These are phyloP conservation scores for Nebria salina DNA, from an alignment of 2,888 invertebrate genomes.

Conservation along the genomic window DNA sequence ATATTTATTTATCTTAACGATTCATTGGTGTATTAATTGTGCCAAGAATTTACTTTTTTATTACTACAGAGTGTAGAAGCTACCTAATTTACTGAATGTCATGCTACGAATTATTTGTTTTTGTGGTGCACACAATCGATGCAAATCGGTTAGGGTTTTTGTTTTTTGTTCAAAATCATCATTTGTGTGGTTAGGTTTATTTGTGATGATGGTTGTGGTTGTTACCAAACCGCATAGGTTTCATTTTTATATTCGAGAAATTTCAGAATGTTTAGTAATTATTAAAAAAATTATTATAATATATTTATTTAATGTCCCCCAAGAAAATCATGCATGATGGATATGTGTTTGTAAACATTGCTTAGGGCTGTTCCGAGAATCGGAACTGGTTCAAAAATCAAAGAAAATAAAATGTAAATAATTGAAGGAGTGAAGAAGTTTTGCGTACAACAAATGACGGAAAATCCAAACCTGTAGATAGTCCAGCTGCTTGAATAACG, in stretches of 20 bases:
- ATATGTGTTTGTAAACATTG: neutral
- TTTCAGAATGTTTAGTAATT: neutral
- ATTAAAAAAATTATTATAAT: constrained; percentile 6
- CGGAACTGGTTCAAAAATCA: neutral
- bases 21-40: neutral
- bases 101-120: neutral
- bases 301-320: constrained; percentile 6
- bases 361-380: neutral
- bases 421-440: neutral
- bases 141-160: neutral
- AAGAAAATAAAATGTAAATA: neutral
- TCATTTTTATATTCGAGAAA: neutral
- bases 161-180: neutral
- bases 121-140: neutral
- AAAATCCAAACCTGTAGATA: constrained; percentile 56
- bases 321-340: neutral
- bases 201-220: too few species aligned
- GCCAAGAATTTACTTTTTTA: neutral
- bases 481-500: constrained; percentile 73
- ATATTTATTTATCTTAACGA: too few species aligned
- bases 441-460: neutral
- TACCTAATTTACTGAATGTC: neutral
- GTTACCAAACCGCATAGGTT: neutral
- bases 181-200: too few species aligned
- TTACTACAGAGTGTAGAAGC: neutral